Conservation (phyloP, 2,888 invertebrate species). For the Latheticus oryzae region DNA sequence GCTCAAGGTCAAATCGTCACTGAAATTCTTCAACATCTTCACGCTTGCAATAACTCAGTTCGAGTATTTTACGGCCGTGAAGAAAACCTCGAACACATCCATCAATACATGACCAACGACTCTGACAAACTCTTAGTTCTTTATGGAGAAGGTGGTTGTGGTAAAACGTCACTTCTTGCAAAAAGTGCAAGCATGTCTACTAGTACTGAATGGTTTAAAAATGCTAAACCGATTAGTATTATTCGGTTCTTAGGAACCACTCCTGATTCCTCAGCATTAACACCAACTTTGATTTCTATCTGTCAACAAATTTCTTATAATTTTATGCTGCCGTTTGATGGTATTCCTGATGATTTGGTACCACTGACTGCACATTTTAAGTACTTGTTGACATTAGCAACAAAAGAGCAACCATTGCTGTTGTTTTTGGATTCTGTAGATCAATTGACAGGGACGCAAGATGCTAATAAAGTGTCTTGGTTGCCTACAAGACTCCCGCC, state of each 20-base stretch:
- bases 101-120: conserved; percentile 84
- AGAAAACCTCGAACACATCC: conserved; percentile 83
- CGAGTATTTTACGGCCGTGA: conserved; percentile 94
- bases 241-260: conserved; percentile 96
- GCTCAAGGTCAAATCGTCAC: conserved; percentile 94
- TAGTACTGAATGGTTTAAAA: conserved; percentile 78
- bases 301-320: conserved; percentile 95
- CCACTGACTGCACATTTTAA: conserved; percentile 97
- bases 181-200: conserved; percentile 87
- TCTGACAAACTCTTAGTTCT: conserved; percentile 91
- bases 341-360: conserved; percentile 95
- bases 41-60: conserved; percentile 94
- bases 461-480: conserved; percentile 96
- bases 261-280: conserved; percentile 94
- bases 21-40: conserved; percentile 93
- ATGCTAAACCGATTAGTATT: conserved; percentile 84
- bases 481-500: conserved; percentile 90
- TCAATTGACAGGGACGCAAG: conserved; percentile 93
- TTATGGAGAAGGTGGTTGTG: conserved; percentile 97
- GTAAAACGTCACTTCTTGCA: conserved; percentile 95
- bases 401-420: conserved; percentile 84
- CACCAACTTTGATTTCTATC: conserved; percentile 93
- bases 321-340: conserved; percentile 89
- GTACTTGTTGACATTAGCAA: conserved; percentile 87
- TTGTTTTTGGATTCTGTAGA: conserved; percentile 97